A percentile compares a stretch with the other conserved stretches of the same genome.
Evolutionary conservation across 2,888 invertebrate genomes (phyloP).

Genomic region (Tanaodytes sp.): DNA sequence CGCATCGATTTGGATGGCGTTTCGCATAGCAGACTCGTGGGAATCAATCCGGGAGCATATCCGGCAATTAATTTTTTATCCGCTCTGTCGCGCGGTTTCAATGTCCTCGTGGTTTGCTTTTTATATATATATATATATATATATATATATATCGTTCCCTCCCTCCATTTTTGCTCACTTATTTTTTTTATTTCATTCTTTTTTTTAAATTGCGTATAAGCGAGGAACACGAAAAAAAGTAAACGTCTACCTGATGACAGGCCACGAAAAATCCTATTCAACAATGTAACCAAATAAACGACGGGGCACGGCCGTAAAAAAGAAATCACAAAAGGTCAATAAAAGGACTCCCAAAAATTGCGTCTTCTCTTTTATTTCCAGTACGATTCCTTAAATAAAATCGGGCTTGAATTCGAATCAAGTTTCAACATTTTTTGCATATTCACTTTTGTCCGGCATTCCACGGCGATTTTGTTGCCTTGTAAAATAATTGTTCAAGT

Average conservation of each 20-base stretch:
- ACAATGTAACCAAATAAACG: constrained; percentile 42
- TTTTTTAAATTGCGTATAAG: constrained; percentile 42
- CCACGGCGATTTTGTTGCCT: neutral
- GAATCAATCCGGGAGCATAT: constrained; percentile 71
- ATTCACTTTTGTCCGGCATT: too few relatives aligned
- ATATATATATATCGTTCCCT: too few relatives aligned
- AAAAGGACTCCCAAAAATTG: constrained; percentile 40
- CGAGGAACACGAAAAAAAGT: constrained; percentile 35
- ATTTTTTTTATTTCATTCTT: neutral
- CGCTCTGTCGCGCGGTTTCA: constrained; percentile 53
- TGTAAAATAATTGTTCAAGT: too few relatives aligned
- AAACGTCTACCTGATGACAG: constrained; percentile 46
- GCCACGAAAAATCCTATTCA: constrained; percentile 43
- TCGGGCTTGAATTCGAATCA: constrained; percentile 10
- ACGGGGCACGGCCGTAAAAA: constrained; percentile 35
- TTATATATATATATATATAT: too few relatives aligned
- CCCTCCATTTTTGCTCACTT: constrained; percentile 1
- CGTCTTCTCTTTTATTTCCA: constrained; percentile 28
- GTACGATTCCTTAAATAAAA: constrained; percentile 20
- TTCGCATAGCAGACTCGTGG: constrained; percentile 63
- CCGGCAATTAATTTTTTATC: constrained; percentile 71
- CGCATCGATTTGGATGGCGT: constrained; percentile 54
- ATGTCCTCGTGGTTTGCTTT: constrained; percentile 19
- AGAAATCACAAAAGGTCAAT: constrained; percentile 44
- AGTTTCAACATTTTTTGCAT: constrained; percentile 15